Evolutionary conservation across 2,113 vertebrate genomes (phyloP).

Genomic region (Athene noctua): DNA sequence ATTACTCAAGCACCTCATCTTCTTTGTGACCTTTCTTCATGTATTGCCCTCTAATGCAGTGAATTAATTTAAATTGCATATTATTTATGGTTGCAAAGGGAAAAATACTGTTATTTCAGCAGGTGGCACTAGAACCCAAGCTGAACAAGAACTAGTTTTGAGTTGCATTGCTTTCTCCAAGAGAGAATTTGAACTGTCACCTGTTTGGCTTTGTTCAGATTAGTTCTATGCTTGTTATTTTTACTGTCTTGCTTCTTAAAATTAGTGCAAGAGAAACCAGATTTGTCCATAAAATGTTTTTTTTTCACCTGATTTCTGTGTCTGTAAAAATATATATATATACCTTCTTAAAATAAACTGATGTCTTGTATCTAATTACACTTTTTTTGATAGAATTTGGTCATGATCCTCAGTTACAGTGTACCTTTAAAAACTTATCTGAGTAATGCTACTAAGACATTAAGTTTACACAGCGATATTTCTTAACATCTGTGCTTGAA

Average conservation of each 20-base stretch:
- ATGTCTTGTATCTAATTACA: background rate
- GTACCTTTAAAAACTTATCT: background rate
- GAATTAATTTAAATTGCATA: background rate
- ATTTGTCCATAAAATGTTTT: background rate
- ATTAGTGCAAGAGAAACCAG: background rate
- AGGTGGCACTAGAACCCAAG: slow-evolving; percentile 51
- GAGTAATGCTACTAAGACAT: background rate
- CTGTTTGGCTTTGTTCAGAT: background rate
- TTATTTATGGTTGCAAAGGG: background rate
- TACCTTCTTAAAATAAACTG: background rate
- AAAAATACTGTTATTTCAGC: background rate
- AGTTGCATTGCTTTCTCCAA: background rate
- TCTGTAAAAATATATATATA: background rate
- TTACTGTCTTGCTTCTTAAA: background rate
- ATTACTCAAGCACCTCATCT: slow-evolving; percentile 72
- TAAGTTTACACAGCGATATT: background rate
- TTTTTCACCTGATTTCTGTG: background rate
- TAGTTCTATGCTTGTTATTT: background rate
- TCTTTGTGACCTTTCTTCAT: slow-evolving; percentile 19
- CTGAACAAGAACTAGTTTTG: background rate
- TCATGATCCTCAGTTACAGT: background rate
- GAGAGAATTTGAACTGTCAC: background rate
- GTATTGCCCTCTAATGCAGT: background rate
- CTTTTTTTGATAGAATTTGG: background rate
- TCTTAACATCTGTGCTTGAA: background rate